Evolutionary conservation across 1,140 invertebrate species (phyloP), one percentile per base, ranked within the genome.

Genomic region (Drosophila elegans): DNA sequence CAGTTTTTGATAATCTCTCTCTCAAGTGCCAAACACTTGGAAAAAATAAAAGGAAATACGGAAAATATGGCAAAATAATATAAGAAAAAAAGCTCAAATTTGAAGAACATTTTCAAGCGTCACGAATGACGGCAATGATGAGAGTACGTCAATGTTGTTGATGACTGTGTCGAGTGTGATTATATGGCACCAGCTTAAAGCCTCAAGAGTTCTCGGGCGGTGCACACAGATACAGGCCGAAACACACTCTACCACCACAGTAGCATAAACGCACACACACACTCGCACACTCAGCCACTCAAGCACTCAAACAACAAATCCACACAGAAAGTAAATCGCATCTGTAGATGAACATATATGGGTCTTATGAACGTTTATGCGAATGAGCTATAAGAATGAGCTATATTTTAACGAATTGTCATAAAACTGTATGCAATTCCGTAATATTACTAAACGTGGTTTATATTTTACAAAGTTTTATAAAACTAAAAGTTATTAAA

Each of bases 1-100:
- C 83, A 88, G 71, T 89, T 89, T 83, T 86, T 80, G 83, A 83
- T 83, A 88, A 88, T 88, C 83, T 88, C 63, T 88, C 67, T 73
- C 83, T 88, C 78, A 34, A 88, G 54, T 69, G 83, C 67, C 46
- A 61, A 61, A 72, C 72, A 68, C 77, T 63, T 41, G 38, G 27
- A 49, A 41, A 73, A 51, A 38, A 41, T 34, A 42, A 13, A 44
- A 71, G 56, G 16, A 45, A 45, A 42, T 29, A 60, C 12, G 16
- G 21, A 61, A 63, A 57, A 57, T 32, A 48, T 41, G 49, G 45
- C 41, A 12, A 39, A 38, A 60, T 32, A 48, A 29, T 48, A 46
- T 27, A 42, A 21, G 27, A 48, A 36, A 55, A 46, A 34, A 42
- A 21, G 27, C 29, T 11, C 11, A 68, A 55, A 41, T 48, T 71